Base-by-base conservation (phyloP, 2,113 vertebrate species). In the Ciconia boyciana region DNA sequence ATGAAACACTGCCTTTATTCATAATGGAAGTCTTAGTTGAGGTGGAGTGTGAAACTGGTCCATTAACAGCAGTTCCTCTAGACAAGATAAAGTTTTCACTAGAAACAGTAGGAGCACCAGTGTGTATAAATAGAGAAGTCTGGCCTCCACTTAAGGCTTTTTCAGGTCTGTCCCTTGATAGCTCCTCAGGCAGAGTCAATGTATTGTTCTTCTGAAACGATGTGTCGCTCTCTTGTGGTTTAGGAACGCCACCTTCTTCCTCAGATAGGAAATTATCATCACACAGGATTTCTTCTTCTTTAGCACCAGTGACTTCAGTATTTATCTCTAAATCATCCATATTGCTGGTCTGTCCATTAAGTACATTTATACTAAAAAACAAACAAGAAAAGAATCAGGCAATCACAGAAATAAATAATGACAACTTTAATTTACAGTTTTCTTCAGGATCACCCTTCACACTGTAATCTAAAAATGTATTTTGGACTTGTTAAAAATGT, bases 71-170 rank as follows among this genome's bases (percentile, higher is more conserved):
- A 98, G 98, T 98, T 99, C 98, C 99, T 98, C 98, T 98, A 98
- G 99, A 98, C 97, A 99, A 98, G 97, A 98, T 98, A 97, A 98
- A 97, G 97, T 98, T 98, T 98, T 99, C 98, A 90, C 96, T 98
- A 98, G 98, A 98, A 98, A 98, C 98, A 98, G 99, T 97, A 97
- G 99, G 98, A 98, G 98, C 98, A 98, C 99, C 98, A 98, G 98
- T 98, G 98, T 98, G 98, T 98, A 99, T 98, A 99, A 99, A 99
- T 89, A 98, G 97, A 98, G 98, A 98, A 98, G 98, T 96, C 98
- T 99, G 99, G 98, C 98, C 98, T 99, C 99, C 99, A 98, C 99
- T 99, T 99, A 99, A 99, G 98, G 99, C 98, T 98, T 99, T 99
- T 99, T 99, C 98, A 97, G 98, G 98, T 98, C 97, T 98, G 97